Evolutionary conservation across 2,113 vertebrate genomes (phyloP).

Genomic region (Dissostichus mawsoni): DNA sequence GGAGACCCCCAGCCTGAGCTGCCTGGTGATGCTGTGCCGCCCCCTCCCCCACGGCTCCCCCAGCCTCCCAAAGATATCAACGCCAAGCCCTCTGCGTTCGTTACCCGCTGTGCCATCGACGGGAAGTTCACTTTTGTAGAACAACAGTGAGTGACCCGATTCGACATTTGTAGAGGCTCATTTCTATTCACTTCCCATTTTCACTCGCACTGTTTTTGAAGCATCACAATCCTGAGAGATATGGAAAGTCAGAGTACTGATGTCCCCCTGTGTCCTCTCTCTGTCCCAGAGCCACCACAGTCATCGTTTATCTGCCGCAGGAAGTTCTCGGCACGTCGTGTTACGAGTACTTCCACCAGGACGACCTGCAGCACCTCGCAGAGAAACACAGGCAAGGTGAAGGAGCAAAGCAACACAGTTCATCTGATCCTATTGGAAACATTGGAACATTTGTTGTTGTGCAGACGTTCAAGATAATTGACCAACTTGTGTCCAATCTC

Average conservation of each 20-base stretch:
- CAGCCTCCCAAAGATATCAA: constrained; percentile 84
- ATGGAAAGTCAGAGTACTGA: not conserved
- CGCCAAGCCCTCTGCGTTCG: constrained; percentile 88
- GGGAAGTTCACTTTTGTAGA: constrained; percentile 94
- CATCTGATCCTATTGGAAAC: not conserved
- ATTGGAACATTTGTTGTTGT: not conserved
- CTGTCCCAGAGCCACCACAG: constrained; percentile 85
- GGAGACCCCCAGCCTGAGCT: constrained; percentile 84
- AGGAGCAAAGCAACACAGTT: not conserved
- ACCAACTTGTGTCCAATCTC: constrained; percentile 22
- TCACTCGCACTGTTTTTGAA: not conserved
- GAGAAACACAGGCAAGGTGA: constrained; percentile 94
- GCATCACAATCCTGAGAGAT: not conserved
- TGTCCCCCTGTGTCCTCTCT: not conserved
- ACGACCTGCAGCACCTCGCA: constrained; percentile 90
- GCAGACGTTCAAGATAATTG: no score
- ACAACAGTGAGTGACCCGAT: constrained; percentile 85
- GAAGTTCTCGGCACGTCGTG: constrained; percentile 93
- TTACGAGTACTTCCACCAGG: constrained; percentile 94
- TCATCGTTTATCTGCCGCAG: constrained; percentile 92
- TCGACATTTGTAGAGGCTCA: not conserved
- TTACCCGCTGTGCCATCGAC: constrained; percentile 91
- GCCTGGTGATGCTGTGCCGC: constrained; percentile 90
- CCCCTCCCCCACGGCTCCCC: constrained; percentile 83
- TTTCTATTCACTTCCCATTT: no score